A percentile compares a stretch with the other conserved stretches of the same genome.
Conservation (phyloP, 1,140 invertebrate species). For the Pseudomyrmex cubaensis region DNA sequence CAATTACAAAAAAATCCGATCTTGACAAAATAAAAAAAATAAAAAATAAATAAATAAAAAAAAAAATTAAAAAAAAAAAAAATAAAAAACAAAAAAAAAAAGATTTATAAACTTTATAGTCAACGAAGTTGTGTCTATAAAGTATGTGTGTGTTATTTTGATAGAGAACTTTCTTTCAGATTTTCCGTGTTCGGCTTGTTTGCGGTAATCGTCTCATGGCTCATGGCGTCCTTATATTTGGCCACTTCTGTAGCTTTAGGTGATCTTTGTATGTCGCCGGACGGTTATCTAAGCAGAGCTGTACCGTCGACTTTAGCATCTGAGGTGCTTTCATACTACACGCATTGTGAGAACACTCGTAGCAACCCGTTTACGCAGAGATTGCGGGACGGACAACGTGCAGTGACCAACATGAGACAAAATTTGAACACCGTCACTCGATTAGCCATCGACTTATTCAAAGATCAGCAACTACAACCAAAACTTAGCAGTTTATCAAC, state of each 20-base stretch:
- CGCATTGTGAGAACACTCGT: slow-evolving; percentile 91
- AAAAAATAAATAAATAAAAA: no score
- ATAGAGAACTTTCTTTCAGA: slow-evolving; percentile 77
- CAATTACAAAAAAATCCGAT: not conserved
- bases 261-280: slow-evolving; percentile 91
- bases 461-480: slow-evolving; percentile 87
- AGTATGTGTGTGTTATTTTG: not conserved
- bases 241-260: slow-evolving; percentile 92
- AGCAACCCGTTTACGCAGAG: slow-evolving; percentile 92
- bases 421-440: slow-evolving; percentile 87
- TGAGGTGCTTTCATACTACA: slow-evolving; percentile 92
- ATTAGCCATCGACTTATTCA: slow-evolving; percentile 88
- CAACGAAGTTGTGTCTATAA: not conserved
- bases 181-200: slow-evolving; percentile 94
- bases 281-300: slow-evolving; percentile 83
- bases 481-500: slow-evolving; percentile 90
- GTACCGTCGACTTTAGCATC: slow-evolving; percentile 82
- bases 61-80: no score
- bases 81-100: no score
- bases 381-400: slow-evolving; percentile 90
- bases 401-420: slow-evolving; percentile 89
- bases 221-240: slow-evolving; percentile 93
- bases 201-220: slow-evolving; percentile 95
- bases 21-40: not conserved
- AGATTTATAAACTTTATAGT: not conserved